Evolutionary conservation across 1,140 invertebrate genomes (phyloP), one percentile per base, ranked within the genome.

Genomic region (Theocolax elegans): DNA sequence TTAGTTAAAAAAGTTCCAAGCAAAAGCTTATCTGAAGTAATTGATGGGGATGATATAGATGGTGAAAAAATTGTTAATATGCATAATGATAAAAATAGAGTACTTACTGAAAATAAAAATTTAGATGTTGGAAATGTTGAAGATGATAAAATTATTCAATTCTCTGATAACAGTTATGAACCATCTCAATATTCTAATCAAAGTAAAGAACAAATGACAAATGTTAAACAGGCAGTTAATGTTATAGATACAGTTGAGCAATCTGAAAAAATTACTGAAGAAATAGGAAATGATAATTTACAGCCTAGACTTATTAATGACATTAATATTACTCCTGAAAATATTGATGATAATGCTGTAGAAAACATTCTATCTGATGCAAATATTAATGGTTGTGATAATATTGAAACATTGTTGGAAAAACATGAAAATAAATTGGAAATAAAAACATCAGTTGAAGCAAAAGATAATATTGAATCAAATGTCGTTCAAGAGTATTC

Each of bases 301-400:
- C 49, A 44, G 3, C 10, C 42, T 12, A 23, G 58, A 23, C 44
- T 44, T 38, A 6, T 44, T 0, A 25, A 23, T 23, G 8, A 35
- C 12, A 25, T 17, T 12, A 35, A 35, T 10, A 25, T 17, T 21
- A 21, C 3, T 9, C 38, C 53, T 25, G 17, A 13, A 25, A 49
- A n/a, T 23, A n/a, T 19, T 9, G 29, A 35, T 9, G 29, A 48
- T 1, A 60, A 27, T 48, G n/a, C 8, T 4, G 25, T 46, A 13
- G 25, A 51, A 48, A 51, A 25, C 2, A 38, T 49, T 60, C 27
- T 60, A 27, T 13, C 48, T 2, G 17, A 2, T 69, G 12, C 19
- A 17, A 19, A 12, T 35, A 62, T 54, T 23, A 44, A 44, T 17
- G 67, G 63, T 63, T 70, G 63, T 29, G 63, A 59, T 29, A 70